Percentiles rank a stretch among this genome's conserved stretches.
Evolutionary conservation across 2,888 invertebrate species (phyloP).

Genomic region (Drosophila tripunctata): DNA sequence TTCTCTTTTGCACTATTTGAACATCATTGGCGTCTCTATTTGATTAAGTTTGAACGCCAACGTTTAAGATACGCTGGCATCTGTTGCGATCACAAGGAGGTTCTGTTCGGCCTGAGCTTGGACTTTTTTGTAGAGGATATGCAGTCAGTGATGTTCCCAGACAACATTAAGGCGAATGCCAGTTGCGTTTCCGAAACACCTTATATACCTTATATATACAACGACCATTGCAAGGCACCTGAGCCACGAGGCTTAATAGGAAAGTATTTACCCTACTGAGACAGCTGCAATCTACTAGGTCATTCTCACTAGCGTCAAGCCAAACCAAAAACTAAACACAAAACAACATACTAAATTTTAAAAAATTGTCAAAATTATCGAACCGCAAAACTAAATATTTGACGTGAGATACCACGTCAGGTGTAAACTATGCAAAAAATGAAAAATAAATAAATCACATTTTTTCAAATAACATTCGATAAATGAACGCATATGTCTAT

Average conservation of each 20-base stretch:
- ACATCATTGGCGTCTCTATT: constrained; percentile 28
- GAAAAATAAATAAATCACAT: constrained; percentile 7
- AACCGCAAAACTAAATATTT: constrained; percentile 39
- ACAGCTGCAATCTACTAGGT: constrained; percentile 39
- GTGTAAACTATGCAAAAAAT: neutral
- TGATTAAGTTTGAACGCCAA: constrained; percentile 28
- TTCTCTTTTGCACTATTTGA: constrained; percentile 35
- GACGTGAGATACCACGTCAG: constrained; percentile 35
- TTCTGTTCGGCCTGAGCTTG: neutral
- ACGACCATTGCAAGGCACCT: neutral
- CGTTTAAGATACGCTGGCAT: constrained; percentile 8
- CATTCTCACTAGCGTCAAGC: constrained; percentile 41
- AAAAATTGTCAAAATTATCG: constrained; percentile 30
- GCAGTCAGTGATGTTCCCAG: neutral
- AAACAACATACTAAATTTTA: constrained; percentile 18
- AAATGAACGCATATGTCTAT: constrained; percentile 12
- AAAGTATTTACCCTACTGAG: neutral
- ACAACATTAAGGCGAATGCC: neutral
- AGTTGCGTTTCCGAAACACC: neutral
- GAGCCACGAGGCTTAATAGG: neutral
- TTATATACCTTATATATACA: neutral
- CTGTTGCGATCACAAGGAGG: neutral
- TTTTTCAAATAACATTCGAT: constrained; percentile 2
- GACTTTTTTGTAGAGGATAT: constrained; percentile 1
- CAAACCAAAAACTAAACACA: neutral